phyloP scores from a whole-genome alignment of 2,888 invertebrate genomes.

The Drosophila anomelani region DNA sequence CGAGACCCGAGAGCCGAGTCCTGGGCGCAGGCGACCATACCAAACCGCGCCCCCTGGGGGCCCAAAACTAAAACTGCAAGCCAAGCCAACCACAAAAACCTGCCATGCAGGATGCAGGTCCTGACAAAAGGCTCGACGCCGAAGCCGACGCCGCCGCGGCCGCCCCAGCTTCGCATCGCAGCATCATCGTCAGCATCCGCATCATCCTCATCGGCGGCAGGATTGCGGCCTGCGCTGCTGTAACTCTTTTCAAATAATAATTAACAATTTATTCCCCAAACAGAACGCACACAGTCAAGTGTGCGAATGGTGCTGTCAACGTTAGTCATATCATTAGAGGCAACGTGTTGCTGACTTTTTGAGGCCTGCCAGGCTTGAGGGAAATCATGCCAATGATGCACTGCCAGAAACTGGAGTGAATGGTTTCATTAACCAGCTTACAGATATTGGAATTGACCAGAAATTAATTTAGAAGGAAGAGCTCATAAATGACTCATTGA shows the following conservation, averaged over 20 bases:
- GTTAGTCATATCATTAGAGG: slow-evolving; percentile 82
- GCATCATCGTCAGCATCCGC: slow-evolving; percentile 12
- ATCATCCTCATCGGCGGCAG: slow-evolving; percentile 35
- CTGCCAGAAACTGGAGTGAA: slow-evolving; percentile 33
- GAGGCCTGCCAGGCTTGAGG: slow-evolving; percentile 57
- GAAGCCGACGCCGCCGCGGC: slow-evolving; percentile 14
- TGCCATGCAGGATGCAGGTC: slow-evolving; percentile 45
- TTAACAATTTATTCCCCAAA: slow-evolving; percentile 80
- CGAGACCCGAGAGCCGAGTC: slow-evolving; percentile 12
- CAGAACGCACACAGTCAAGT: slow-evolving; percentile 54
- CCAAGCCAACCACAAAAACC: slow-evolving; percentile 52
- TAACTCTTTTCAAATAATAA: slow-evolving; percentile 81
- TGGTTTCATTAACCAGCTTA: neutral
- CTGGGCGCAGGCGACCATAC: slow-evolving; percentile 52
- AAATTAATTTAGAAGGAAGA: too few relatives aligned
- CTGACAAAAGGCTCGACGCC: slow-evolving; percentile 46
- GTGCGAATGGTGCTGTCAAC: slow-evolving; percentile 75
- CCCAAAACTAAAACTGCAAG: slow-evolving; percentile 43
- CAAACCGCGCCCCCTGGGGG: slow-evolving; percentile 38
- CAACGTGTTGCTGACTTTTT: slow-evolving; percentile 79
- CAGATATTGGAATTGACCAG: too few relatives aligned
- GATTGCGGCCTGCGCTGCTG: slow-evolving; percentile 59
- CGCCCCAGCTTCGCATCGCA: neutral
- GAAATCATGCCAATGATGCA: slow-evolving; percentile 60
- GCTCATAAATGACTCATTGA: too few relatives aligned